Conservation (phyloP, 2,113 vertebrate genomes). For the Hymenochirus boettgeri region DNA sequence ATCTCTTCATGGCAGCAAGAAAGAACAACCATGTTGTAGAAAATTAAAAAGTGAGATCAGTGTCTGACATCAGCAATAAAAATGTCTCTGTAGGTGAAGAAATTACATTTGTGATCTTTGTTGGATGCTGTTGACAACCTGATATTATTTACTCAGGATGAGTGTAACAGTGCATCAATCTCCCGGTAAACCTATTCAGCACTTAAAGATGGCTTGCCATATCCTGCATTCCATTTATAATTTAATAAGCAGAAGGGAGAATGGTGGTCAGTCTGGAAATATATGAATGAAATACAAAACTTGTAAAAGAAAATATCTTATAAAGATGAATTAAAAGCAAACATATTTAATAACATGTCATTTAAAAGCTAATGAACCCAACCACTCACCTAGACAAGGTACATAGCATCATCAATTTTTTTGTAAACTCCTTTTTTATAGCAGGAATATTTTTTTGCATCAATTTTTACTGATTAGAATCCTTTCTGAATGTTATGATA, state of each 20-base stretch:
- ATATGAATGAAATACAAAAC: slow-evolving; percentile 1
- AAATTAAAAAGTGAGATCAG: slow-evolving; percentile 41
- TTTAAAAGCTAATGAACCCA: too few relatives aligned
- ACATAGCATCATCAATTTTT: too few relatives aligned
- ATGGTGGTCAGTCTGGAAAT: slow-evolving; percentile 21
- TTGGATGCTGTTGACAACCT: slow-evolving; percentile 37
- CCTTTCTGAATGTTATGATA: too few relatives aligned
- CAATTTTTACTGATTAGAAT: too few relatives aligned
- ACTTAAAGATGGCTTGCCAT: slow-evolving; percentile 32
- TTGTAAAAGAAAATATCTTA: slow-evolving; percentile 24
- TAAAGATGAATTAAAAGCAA: too few relatives aligned
- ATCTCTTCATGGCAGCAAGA: slow-evolving; percentile 8
- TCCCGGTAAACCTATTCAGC: slow-evolving; percentile 27
- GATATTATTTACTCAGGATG: slow-evolving; percentile 35
- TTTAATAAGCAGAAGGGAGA: slow-evolving; percentile 33
- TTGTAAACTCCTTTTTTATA: too few relatives aligned
- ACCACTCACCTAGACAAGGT: too few relatives aligned
- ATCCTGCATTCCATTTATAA: slow-evolving; percentile 35
- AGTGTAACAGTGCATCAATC: slow-evolving; percentile 39
- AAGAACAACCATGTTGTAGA: slow-evolving; percentile 29
- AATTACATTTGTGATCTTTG: slow-evolving; percentile 41
- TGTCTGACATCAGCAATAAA: slow-evolving; percentile 42
- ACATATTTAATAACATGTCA: too few relatives aligned
- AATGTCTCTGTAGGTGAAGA: slow-evolving; percentile 35
- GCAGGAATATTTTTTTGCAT: too few relatives aligned